These are phyloP conservation scores for Drosophila nannoptera DNA, from an alignment of 1,140 invertebrate species.

Conservation along the genomic window DNA sequence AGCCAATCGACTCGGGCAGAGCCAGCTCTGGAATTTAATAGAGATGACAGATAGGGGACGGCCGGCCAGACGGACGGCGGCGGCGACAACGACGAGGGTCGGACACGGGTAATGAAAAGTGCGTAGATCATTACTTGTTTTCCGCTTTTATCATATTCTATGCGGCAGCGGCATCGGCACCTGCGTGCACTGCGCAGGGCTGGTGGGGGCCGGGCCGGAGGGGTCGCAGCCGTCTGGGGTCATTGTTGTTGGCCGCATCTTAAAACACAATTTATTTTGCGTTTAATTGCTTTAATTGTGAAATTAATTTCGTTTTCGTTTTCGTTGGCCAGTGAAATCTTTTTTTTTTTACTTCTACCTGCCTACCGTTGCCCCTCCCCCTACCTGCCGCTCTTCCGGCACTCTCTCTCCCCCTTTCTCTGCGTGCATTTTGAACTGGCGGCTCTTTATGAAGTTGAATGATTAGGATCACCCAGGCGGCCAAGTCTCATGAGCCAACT, in stretches of 20 bases:
- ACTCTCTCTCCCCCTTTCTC: background rate
- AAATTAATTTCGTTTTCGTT: constrained; percentile 75
- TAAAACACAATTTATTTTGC: constrained; percentile 67
- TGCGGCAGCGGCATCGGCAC: background rate
- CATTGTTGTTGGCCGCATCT: constrained; percentile 48
- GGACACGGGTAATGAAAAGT: constrained; percentile 59
- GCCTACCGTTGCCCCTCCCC: background rate
- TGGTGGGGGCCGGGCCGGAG: background rate
- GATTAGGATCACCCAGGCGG: constrained; percentile 18
- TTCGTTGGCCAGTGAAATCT: constrained; percentile 70
- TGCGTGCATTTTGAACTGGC: background rate
- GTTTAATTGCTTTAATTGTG: constrained; percentile 75
- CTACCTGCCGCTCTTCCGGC: background rate
- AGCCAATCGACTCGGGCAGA: background rate
- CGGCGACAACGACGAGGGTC: constrained; percentile 19
- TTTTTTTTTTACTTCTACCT: constrained; percentile 25
- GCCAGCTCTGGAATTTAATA: constrained; percentile 21
- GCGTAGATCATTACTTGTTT: constrained; percentile 68
- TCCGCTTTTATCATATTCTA: constrained; percentile 46
- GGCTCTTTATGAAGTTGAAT: constrained; percentile 13
- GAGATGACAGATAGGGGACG: constrained; percentile 32
- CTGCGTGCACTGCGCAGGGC: constrained; percentile 13
- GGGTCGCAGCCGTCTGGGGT: background rate
- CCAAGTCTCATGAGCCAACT: background rate
- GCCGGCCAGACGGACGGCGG: background rate